Evolutionary conservation across 2,113 vertebrate species (phyloP), one percentile per base, ranked within the genome.

Genomic region (Equus quagga): DNA sequence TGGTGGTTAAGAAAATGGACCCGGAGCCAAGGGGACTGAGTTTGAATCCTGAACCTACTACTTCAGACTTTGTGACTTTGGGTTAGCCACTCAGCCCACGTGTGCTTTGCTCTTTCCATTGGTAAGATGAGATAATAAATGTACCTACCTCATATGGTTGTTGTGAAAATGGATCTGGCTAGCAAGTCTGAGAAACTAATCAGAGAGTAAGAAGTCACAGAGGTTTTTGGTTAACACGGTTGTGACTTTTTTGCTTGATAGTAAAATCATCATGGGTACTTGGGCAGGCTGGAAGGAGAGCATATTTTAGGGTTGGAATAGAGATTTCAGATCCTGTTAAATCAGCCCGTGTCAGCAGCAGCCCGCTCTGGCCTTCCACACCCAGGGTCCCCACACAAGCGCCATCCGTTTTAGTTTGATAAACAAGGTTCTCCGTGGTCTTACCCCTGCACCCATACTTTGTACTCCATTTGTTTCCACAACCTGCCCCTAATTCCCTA

Each of bases 101-200:
- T 84, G 26, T 94, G 90, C 69, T 89, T 84, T 80, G 51, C 73
- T 72, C 65, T 84, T 54, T 41, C 89, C 58, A 41, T 65, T 65
- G 75, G 49, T 79, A 80, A 75, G 24, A 62, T 28, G 44, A 49
- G 41, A 67, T 85, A 58, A 73, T 73, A 75, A 87, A 51, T 67
- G 54, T 73, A 91, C 36, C 62, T 73, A 46, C 28, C 23, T 93
- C 49, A 73, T 49, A 41, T 13, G 46, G 44, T 87, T 69, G 75
- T 15, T 88, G 62, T 83, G 36, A 88, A 81, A 83, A 93, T 93
- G 67, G 28, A 51, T 49, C 51, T 83, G 41, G 46, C 64, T 83
- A 4, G 44, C 28, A 60, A 65, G 88, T 60, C 36, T 41, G 70
- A 78, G 96, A 83, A 79, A 65, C 15, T 82, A 36, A 76, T 81